Base-by-base conservation (phyloP, 2,888 invertebrate genomes). In the Scaptomyza polygonia region DNA sequence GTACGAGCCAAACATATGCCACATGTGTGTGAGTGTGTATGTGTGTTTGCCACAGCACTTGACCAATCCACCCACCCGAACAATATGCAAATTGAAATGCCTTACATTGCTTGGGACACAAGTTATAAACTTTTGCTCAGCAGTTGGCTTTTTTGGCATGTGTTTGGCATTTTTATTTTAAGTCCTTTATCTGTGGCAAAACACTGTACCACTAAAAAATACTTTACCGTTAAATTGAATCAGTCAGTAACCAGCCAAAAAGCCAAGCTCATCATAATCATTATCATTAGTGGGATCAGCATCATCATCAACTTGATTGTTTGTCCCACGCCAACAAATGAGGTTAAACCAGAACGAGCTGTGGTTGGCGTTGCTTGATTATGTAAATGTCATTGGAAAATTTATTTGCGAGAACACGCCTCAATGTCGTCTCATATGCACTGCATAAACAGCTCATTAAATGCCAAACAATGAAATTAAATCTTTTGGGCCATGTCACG, bases 361-460 rank as follows among this genome's bases (percentile, higher is more conserved):
- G 48, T n/a, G 48, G 21, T 34, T 32, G n/a, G n/a, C n/a, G n/a
- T n/a, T n/a, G n/a, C n/a, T n/a, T n/a, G n/a, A n/a, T n/a, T n/a
- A n/a, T n/a, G 85, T 72, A 84, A 84, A 82, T 82, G 78, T 73
- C 30, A 53, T 67, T 64, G 29, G 67, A 29, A 48, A 83, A 83
- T 80, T 85, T 86, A 86, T 83, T n/a, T 80, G 74, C 80, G 57
- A 63, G 62, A 67, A 70, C 71, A 67, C 67, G 74, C 40, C n/a
- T n/a, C n/a, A n/a, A n/a, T n/a, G n/a, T 44, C 36, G 43, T 39
- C 32, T 32, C 56, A 44, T 47, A 32, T 65, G 69, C 76, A 73
- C 44, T 68, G 76, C 82, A 84, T 86, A 86, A 83, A 81, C 82
- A 84, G 85, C 79, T 86, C 83, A 86, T 86, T 86, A 85, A 81